Conservation (phyloP, 1,140 invertebrate genomes). For the Leptinotarsa undecemlineata region DNA sequence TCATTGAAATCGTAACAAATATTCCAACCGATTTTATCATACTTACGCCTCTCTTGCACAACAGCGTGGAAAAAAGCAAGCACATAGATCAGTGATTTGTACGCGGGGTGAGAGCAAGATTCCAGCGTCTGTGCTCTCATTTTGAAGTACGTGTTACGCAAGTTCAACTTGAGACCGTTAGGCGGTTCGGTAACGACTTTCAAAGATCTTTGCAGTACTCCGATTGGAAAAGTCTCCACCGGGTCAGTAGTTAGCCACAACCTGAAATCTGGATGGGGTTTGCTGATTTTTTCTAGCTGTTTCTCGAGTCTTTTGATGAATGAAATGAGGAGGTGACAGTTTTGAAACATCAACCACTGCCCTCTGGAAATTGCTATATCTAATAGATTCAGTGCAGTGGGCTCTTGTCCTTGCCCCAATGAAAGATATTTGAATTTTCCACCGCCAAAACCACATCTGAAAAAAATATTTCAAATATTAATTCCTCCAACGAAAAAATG, state of each 20-base stretch:
- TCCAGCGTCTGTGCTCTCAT: constrained; percentile 72
- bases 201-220: constrained; percentile 78
- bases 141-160: constrained; percentile 87
- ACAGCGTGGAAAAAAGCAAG: constrained; percentile 90
- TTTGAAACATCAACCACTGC: constrained; percentile 88
- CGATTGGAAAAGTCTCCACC: constrained; percentile 81
- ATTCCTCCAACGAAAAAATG: constrained; percentile 1
- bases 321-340: constrained; percentile 82
- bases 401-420: constrained; percentile 87
- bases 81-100: constrained; percentile 79
- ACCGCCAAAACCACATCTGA: constrained; percentile 64
- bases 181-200: constrained; percentile 74
- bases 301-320: constrained; percentile 84
- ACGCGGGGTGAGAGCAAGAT: constrained; percentile 72
- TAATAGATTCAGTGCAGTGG: constrained; percentile 72
- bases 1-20: constrained; percentile 91
- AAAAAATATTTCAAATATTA: background rate
- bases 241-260: constrained; percentile 91
- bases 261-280: constrained; percentile 87
- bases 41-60: constrained; percentile 86
- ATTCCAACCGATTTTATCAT: constrained; percentile 93
- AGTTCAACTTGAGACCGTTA: constrained; percentile 77
- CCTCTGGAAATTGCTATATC: constrained; percentile 75
- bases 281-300: constrained; percentile 73
- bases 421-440: constrained; percentile 82